phyloP scores from a whole-genome alignment of 2,113 vertebrate genomes.

The Serilophus lunatus region DNA sequence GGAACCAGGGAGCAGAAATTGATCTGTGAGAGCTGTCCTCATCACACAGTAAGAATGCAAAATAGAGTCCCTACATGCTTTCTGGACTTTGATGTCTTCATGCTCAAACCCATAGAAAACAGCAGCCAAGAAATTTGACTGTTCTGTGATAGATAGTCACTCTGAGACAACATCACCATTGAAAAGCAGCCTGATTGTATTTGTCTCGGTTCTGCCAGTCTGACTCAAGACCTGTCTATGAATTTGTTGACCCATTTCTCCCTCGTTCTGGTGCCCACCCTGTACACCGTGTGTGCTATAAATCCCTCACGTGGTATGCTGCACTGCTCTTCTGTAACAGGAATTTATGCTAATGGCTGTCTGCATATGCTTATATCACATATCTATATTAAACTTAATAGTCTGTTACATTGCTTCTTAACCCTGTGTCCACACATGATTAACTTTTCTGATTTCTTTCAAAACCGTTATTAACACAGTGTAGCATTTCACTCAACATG shows the following conservation, averaged over 20 bases:
- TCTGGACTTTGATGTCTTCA: not conserved
- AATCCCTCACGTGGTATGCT: slow-evolving; percentile 59
- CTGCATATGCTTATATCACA: slow-evolving; percentile 99
- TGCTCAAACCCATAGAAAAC: not conserved
- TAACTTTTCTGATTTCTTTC: slow-evolving; percentile 99
- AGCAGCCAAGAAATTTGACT: slow-evolving; percentile 10
- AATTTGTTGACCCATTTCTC: slow-evolving; percentile 68
- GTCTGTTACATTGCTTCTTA: slow-evolving; percentile 99
- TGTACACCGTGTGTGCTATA: slow-evolving; percentile 52
- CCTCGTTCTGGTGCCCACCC: slow-evolving; percentile 42
- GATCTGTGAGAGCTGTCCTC: slow-evolving; percentile 28
- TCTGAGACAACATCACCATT: not conserved
- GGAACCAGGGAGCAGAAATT: slow-evolving; percentile 28
- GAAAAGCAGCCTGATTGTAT: slow-evolving; percentile 42
- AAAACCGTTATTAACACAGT: slow-evolving; percentile 96
- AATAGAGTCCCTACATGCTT: not conserved
- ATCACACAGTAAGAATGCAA: not conserved
- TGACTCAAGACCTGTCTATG: slow-evolving; percentile 54
- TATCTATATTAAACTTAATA: slow-evolving; percentile 99
- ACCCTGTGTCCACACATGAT: slow-evolving; percentile 99
- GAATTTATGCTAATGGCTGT: slow-evolving; percentile 98
- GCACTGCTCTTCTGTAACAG: slow-evolving; percentile 86
- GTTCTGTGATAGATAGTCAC: not conserved
- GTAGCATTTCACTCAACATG: slow-evolving; percentile 90
- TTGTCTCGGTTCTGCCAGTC: slow-evolving; percentile 63